A percentile compares a stretch with the other conserved stretches of the same genome.
phyloP scores from a whole-genome alignment of 2,113 vertebrate genomes.

The Martes martes region DNA sequence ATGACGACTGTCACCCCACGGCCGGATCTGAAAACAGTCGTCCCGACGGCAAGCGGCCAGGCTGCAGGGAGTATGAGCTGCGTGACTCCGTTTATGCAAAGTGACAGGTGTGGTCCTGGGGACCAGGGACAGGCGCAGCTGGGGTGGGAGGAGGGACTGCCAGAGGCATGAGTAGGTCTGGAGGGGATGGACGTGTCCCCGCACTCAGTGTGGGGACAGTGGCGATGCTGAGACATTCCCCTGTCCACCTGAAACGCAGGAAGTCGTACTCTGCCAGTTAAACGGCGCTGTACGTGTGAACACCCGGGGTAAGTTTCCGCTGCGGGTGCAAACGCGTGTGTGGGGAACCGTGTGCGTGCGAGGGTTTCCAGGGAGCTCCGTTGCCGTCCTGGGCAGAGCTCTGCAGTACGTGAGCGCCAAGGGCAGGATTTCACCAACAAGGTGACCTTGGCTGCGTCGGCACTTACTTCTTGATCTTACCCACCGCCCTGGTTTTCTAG shows the following conservation, averaged over 20 bases:
- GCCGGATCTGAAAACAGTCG: background rate
- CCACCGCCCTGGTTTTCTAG: background rate
- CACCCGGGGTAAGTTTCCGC: background rate
- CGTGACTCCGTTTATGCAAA: background rate
- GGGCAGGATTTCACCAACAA: rapidly evolving
- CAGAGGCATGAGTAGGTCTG: background rate
- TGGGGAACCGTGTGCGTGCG: rapidly evolving
- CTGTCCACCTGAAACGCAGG: rapidly evolving
- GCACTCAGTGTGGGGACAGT: rapidly evolving
- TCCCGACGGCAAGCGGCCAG: background rate
- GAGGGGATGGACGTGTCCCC: rapidly evolving
- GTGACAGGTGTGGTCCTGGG: background rate
- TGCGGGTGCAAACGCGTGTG: background rate
- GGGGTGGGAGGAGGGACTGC: background rate
- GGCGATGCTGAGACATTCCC: too few relatives aligned
- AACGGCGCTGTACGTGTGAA: background rate
- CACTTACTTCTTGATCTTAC: too few relatives aligned
- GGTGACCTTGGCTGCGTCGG: background rate
- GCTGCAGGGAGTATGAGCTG: background rate
- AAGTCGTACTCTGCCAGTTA: too few relatives aligned
- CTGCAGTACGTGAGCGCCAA: rapidly evolving
- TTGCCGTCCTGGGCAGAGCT: background rate
- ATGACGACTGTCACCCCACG: rapidly evolving
- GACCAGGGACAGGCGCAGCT: too few relatives aligned
- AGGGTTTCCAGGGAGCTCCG: background rate